Evolutionary conservation across 2,888 invertebrate species (phyloP).

Genomic region (Dysmachus trigonus): DNA sequence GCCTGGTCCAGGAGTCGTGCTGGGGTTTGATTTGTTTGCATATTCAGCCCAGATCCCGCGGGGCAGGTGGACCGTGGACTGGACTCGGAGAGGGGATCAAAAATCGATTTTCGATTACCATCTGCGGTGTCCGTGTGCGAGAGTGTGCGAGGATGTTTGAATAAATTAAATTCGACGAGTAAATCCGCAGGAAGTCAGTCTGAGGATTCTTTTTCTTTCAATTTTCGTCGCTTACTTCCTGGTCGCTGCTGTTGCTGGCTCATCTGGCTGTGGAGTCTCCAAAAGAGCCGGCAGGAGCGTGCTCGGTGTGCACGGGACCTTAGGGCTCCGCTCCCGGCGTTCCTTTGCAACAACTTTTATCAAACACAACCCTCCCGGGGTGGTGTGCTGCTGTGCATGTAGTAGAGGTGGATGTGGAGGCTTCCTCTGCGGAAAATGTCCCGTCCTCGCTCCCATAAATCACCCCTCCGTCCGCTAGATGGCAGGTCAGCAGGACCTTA

Average conservation of each 20-base stretch:
- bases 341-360: constrained; percentile 1
- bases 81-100: constrained; percentile 46
- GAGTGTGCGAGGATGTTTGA: constrained; percentile 57
- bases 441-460: constrained; percentile 20
- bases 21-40: constrained; percentile 26
- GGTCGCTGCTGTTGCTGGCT: constrained; percentile 22
- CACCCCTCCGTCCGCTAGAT: constrained; percentile 26
- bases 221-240: constrained; percentile 31
- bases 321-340: neutral
- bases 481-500: constrained; percentile 42
- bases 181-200: constrained; percentile 64
- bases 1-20: neutral
- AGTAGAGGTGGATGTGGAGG: neutral
- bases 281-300: neutral
- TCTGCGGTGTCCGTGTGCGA: constrained; percentile 46
- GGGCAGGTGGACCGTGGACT: neutral
- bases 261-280: neutral
- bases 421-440: constrained; percentile 14
- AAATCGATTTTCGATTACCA: constrained; percentile 50
- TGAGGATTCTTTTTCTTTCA: constrained; percentile 53
- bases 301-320: neutral
- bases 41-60: neutral
- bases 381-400: neutral
- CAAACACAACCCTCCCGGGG: constrained; percentile 13
- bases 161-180: constrained; percentile 63